phyloP scores from a whole-genome alignment of 2,113 vertebrate species.

The Esox niger region DNA sequence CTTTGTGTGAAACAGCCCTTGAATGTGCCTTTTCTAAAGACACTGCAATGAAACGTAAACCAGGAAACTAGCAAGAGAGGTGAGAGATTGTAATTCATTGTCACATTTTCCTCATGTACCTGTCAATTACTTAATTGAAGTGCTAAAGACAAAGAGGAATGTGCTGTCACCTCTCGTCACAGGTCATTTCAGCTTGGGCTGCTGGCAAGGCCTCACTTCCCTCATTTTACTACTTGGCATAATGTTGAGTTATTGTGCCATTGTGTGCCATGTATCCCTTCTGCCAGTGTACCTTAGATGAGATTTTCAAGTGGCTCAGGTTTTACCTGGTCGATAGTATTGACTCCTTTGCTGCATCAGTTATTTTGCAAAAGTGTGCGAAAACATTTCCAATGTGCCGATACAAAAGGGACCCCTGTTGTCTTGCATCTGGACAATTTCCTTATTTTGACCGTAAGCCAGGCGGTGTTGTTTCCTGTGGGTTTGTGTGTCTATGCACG shows the following conservation, averaged over 20 bases:
- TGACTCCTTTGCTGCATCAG: neutral
- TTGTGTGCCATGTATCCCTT: neutral
- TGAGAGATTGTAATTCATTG: constrained; percentile 58
- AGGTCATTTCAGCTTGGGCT: constrained; percentile 26
- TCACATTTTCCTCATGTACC: constrained; percentile 47
- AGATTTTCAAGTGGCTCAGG: too few species aligned
- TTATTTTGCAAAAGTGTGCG: neutral
- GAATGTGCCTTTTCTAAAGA: constrained; percentile 22
- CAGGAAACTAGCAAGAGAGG: constrained; percentile 7
- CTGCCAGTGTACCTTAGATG: too few species aligned
- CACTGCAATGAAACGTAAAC: constrained; percentile 24
- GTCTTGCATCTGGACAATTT: neutral
- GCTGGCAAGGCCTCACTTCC: constrained; percentile 12
- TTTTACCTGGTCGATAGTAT: neutral
- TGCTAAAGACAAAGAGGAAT: constrained; percentile 41
- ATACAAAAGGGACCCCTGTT: neutral
- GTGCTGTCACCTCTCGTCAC: constrained; percentile 53
- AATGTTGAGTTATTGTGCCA: neutral
- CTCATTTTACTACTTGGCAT: neutral
- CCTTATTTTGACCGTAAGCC: too few species aligned
- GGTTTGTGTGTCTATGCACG: too few species aligned
- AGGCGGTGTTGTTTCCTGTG: too few species aligned
- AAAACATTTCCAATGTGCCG: neutral
- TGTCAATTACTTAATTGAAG: constrained; percentile 66
- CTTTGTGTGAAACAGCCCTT: constrained; percentile 14